Conservation (phyloP, 2,113 vertebrate species). For the Ginglymostoma cirratum region DNA sequence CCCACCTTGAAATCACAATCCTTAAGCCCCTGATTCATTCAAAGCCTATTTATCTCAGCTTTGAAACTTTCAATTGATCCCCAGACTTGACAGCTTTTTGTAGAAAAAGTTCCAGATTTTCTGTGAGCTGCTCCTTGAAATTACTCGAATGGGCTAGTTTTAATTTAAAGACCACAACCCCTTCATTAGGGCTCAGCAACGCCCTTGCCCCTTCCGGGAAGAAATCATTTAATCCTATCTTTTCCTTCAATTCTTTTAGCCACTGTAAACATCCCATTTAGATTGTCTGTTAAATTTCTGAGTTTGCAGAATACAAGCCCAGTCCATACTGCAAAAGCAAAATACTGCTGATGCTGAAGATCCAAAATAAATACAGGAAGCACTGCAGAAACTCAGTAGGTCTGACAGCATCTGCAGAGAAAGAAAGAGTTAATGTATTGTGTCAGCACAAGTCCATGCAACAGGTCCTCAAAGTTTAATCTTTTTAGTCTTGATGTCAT, state of each 20-base stretch:
- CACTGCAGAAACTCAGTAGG: background rate
- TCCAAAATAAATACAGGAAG: background rate
- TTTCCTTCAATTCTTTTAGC: background rate
- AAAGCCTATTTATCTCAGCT: background rate
- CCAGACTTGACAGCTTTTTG: background rate
- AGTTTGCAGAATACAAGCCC: background rate
- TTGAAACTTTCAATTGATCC: background rate
- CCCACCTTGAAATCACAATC: background rate
- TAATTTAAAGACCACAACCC: background rate
- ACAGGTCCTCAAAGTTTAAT: background rate
- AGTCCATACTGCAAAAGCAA: background rate
- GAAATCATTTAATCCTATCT: background rate
- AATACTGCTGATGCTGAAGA: too few species aligned
- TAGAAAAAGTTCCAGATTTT: background rate
- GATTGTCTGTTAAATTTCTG: background rate
- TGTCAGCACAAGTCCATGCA: background rate
- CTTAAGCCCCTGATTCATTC: background rate
- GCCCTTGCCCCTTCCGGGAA: background rate
- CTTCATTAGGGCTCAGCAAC: too few species aligned
- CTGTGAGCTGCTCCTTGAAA: background rate
- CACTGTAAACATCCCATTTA: background rate
- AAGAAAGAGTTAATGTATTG: background rate
- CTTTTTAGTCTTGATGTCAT: background rate
- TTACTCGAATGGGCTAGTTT: background rate
- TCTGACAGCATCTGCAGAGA: background rate